Evolutionary conservation across 35 echinoderm and acorn worm species (phyloP), one percentile per base, ranked within the genome.

Genomic region (Ophioderma brevispina): DNA sequence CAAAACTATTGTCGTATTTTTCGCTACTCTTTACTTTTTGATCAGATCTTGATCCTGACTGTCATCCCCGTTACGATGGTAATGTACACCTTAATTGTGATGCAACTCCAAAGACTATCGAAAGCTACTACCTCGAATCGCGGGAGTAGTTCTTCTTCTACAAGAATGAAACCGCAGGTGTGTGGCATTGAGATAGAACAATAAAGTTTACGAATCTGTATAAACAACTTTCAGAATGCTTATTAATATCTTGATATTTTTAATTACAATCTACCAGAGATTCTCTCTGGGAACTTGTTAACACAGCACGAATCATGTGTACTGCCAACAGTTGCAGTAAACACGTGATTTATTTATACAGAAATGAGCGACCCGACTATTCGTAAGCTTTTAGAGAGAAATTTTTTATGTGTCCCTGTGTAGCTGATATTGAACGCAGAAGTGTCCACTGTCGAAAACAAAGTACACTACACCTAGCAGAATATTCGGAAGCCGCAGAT

Each of bases 321-420:
- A 94, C 94, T 82, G 89, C 89, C 31, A 98, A 98, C 79, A 88
- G 85, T n/a, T 55, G 92, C 96, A 25, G 91, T 98, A 80, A 98
- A 98, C 85, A 92, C 96, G n/a, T n/a, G n/a, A 25, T 85, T 94
- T 39, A 98, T 98, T 80, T 98, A 98, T 84, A 98, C 94, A 40
- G 86, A 94, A 2, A 92, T 98, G 92, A 94, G 89, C 39, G 96
- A 94, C 79, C 86, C n/a, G n/a, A 89, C 25, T 98, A 98, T 77
- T 80, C 92, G 0, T 86, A 89, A 76, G 96, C 96, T 55, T 98
- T 98, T 76, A 86, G 77, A 40, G 92, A 98, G 37, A 91, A 89
- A 38, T 95, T 95, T 55, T 77, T 95, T 15, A 49, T 95, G 94
- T 92, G 80, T 95, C 32, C 84, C 89, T 0, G 80, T 79, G 1